Conservation (phyloP, 1,140 invertebrate species). For the Drosophila miranda region DNA sequence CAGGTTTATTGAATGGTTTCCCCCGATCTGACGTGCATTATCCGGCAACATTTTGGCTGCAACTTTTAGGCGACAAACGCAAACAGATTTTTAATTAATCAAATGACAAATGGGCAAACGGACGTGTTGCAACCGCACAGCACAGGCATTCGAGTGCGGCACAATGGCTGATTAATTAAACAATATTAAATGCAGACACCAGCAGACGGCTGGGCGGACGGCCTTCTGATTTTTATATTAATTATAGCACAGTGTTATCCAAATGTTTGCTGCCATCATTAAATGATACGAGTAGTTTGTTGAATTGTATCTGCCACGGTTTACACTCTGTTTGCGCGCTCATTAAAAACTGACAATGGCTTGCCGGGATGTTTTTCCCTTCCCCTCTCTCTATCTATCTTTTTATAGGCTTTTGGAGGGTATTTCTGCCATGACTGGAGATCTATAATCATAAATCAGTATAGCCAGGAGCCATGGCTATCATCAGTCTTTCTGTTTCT, state of each 20-base stretch:
- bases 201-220: background rate
- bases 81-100: conserved; percentile 70
- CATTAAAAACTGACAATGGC: conserved; percentile 48
- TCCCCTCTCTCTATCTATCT: background rate
- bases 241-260: conserved; percentile 35
- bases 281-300: conserved; percentile 20
- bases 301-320: conserved; percentile 22
- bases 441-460: too few relatives aligned
- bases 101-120: conserved; percentile 45
- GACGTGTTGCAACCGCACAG: conserved; percentile 28
- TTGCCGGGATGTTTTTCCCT: background rate
- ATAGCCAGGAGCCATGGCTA: too few relatives aligned
- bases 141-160: background rate
- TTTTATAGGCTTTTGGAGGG: conserved; percentile 4
- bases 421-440: background rate
- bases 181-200: conserved; percentile 55
- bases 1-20: conserved; percentile 7
- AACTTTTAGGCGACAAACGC: conserved; percentile 12
- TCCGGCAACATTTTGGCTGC: conserved; percentile 14
- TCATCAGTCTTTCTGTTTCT: too few relatives aligned
- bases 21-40: conserved; percentile 1
- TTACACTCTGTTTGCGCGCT: conserved; percentile 48
- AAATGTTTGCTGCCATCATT: conserved; percentile 58
- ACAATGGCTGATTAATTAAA: conserved; percentile 66
- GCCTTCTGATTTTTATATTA: conserved; percentile 64